Evolutionary conservation across 2,113 vertebrate species (phyloP), one percentile per base, ranked within the genome.

Genomic region (Apodemus sylvaticus): DNA sequence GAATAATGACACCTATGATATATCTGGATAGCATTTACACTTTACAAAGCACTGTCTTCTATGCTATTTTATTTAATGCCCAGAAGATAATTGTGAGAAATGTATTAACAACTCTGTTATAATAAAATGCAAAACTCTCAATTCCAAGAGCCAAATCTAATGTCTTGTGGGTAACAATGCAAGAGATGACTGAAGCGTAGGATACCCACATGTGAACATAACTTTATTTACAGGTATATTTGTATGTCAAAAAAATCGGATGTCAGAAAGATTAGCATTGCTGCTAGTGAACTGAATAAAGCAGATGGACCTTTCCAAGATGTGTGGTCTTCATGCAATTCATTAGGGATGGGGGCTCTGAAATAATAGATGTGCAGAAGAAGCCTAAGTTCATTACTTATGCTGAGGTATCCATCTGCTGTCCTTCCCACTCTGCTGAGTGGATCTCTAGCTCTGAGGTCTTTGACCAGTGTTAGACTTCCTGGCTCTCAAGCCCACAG

Each of bases 21-120:
- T 17, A 94, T 70, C 87, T 81, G 10, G 60, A 53, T 64, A 34
- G 22, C 87, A 16, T 76, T 93, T 81, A 81, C 9, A 60, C 81
- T 93, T 95, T 42, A 87, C 55, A 96, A 91, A 93, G 42, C 76
- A 64, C 17, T n/a, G 19, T 51, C 83, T 53, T 31, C n/a, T 66
- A 62, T 17, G 77, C 31, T 39, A 42, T 93, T 92, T 71, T 66
- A 81, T 42, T 89, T 95, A 85, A 68, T 71, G 51, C 29, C 60
- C 66, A 90, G 13, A 81, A 82, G 53, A 92, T 48, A 68, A 45
- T 81, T 90, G 64, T 85, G 90, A 93, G 71, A 95, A 93, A 82
- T 92, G 14, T 71, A 45, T 82, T 66, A 78, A 81, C 2, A 77
- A 78, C 22, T 14, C 17, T 51, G 31, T 12, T 91, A n/a, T 90